Percentiles rank a stretch among this genome's conserved stretches.
phyloP scores from a whole-genome alignment of 2,113 vertebrate genomes.

The Heterotilapia buettikoferi region DNA sequence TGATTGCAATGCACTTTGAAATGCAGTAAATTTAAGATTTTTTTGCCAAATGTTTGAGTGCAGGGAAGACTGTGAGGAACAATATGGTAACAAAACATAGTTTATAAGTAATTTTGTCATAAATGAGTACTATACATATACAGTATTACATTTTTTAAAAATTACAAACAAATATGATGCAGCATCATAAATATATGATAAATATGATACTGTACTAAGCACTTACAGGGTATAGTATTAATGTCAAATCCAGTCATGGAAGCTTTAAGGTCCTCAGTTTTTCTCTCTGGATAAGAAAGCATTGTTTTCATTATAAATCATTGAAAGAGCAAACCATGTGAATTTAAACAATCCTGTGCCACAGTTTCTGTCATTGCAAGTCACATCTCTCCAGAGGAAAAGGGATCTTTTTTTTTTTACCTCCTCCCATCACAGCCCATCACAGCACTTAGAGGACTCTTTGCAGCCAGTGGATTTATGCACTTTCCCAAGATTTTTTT shows the following conservation, averaged over 20 bases:
- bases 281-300: neutral
- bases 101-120: neutral
- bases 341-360: neutral
- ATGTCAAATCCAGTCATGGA: neutral
- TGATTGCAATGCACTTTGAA: neutral
- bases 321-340: neutral
- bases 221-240: neutral
- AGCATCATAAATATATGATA: neutral
- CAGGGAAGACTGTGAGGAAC: neutral
- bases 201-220: no score
- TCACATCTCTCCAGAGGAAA: neutral
- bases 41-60: neutral
- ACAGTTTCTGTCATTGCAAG: neutral
- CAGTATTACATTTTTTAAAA: neutral
- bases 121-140: neutral
- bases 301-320: neutral
- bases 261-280: neutral
- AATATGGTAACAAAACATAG: neutral
- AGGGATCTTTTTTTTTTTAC: neutral
- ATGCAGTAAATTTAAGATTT: neutral
- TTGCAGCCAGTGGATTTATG: neutral
- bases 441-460: constrained; percentile 11
- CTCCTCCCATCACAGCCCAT: neutral
- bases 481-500: neutral
- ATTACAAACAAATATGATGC: neutral